Evolutionary conservation across 2,113 vertebrate genomes (phyloP), one percentile per base, ranked within the genome.

Genomic region (Perca schrenkii): DNA sequence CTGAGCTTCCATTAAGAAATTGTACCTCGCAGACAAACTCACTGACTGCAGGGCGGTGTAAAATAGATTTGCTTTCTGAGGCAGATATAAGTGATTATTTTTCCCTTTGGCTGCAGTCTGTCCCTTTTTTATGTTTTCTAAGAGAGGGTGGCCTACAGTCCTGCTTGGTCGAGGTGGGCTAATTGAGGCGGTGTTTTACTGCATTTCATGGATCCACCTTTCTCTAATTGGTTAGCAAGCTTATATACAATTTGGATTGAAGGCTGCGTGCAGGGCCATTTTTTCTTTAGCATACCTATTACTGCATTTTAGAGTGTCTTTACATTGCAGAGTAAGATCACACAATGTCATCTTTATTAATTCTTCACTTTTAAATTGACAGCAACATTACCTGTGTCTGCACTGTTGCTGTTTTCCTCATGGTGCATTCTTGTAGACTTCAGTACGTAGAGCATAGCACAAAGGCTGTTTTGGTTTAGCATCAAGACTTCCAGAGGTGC

Each of bases 1-100:
- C 52, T 21, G 70, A 79, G 54, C 54, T 80, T 47, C 47, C 82
- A 78, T 88, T 83, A 86, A 70, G 65, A 74, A 17, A 60, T 47
- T 49, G 64, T 22, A 61, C 14, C 87, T 88, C 75, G 28, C 85
- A 90, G 89, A 89, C 86, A 83, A 79, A 82, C 84, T 68, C 71
- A 34, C 65, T 0, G 31, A 53, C 73, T 63, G 82, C 70, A 58
- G 75, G 78, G 15, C 57, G 6, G 64, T 36, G 79, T 67, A 34
- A 74, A 85, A 88, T 69, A 82, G 79, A 86, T 92, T 81, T 70
- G 49, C 72, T 89, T 68, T 85, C 78, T 79, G 40, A 60, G 22
- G 77, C 68, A 64, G 71, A 86, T 84, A 77, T 40, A 79, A 73
- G 57, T 80, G 78, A 88, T 91, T 79, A 76, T 69, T 85, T 81